phyloP scores from a whole-genome alignment of 2,113 vertebrate species.

The Varanus salvator region DNA sequence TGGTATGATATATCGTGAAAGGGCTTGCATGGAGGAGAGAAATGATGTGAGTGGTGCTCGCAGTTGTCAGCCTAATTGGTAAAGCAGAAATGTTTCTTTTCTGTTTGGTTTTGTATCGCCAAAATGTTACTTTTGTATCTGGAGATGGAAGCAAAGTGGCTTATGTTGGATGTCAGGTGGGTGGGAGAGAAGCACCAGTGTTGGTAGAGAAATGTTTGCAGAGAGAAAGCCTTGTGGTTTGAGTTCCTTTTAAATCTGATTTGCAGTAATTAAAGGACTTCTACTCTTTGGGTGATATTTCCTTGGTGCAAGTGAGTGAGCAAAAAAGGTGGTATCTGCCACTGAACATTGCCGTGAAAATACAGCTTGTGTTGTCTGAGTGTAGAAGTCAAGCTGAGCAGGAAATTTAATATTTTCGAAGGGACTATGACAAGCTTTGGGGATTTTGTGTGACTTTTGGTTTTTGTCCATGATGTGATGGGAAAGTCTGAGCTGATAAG shows the following conservation, averaged over 20 bases:
- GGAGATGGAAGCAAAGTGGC: conserved; percentile 52
- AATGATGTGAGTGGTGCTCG: neutral
- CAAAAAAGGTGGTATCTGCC: conserved; percentile 66
- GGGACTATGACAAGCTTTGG: conserved; percentile 61
- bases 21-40: neutral
- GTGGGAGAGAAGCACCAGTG: neutral
- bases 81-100: neutral
- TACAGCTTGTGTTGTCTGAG: conserved; percentile 64
- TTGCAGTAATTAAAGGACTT: conserved; percentile 57
- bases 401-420: conserved; percentile 67
- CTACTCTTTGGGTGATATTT: conserved; percentile 61
- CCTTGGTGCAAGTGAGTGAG: conserved; percentile 62
- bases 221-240: conserved; percentile 65
- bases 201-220: conserved; percentile 63
- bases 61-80: neutral
- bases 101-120: conserved; percentile 64
- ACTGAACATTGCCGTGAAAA: conserved; percentile 72
- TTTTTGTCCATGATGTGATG: conserved; percentile 35
- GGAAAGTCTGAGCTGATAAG: conserved; percentile 36
- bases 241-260: neutral
- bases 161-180: conserved; percentile 33
- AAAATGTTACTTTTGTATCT: conserved; percentile 57
- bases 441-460: conserved; percentile 58
- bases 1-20: neutral
- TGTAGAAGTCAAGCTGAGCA: conserved; percentile 64